Evolutionary conservation across 2,797 vertebrate genomes (phyloP).

Genomic region (Capromys pilorides): DNA sequence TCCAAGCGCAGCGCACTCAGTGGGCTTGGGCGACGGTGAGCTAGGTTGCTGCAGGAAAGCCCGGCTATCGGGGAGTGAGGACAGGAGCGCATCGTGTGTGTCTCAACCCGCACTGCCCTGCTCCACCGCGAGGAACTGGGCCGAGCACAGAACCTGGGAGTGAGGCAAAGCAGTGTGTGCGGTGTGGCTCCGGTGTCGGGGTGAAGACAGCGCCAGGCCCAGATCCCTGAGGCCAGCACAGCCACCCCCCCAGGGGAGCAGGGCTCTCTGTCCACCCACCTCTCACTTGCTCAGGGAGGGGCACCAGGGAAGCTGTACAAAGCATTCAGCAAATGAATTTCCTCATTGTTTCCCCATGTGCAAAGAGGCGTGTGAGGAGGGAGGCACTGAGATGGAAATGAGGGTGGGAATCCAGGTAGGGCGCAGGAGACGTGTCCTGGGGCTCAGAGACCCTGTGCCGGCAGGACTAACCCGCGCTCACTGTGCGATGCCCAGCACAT

Average conservation of each 20-base stretch:
- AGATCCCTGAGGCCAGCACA: no score
- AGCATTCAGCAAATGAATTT: slow-evolving; percentile 3
- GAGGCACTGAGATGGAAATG: background rate
- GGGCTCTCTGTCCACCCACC: no score
- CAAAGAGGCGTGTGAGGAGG: background rate
- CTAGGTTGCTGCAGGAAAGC: no score
- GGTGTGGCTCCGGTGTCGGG: no score
- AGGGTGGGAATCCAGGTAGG: background rate
- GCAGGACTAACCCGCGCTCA: background rate
- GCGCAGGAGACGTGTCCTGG: background rate
- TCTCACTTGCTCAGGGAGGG: no score
- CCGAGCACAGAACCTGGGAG: background rate
- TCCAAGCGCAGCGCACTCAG: no score
- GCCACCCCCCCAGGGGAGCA: no score
- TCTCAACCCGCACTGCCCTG: no score
- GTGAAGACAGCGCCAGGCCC: no score
- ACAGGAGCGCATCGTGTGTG: no score
- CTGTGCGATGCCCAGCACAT: background rate
- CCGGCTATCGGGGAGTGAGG: no score
- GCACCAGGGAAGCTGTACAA: background rate
- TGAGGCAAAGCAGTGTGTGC: background rate
- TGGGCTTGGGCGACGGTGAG: no score
- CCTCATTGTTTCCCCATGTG: background rate
- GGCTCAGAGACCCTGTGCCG: background rate
- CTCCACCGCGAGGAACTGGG: background rate